Base-by-base conservation (phyloP, 1,140 invertebrate species). In the Arctopsyche grandis region DNA sequence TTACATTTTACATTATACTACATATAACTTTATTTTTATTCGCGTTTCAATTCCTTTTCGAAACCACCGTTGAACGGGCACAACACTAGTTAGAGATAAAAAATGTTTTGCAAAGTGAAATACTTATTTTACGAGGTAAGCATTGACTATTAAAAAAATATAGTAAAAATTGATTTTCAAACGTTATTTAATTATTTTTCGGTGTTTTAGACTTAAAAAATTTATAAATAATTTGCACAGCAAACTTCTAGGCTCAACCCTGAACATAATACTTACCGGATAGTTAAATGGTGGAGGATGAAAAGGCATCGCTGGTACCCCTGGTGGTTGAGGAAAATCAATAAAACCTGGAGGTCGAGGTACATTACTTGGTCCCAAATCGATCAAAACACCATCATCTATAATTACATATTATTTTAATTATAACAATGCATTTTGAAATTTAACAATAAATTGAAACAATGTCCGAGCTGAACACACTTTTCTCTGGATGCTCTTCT, bases 311-410 rank as follows among this genome's bases (percentile, higher is more conserved):
- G 83, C 21, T 0, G 93, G 92, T 83, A 93, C 86, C 7, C 89
- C 73, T 16, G 94, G 94, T 76, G 91, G 89, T 70, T 90, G 89
- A 12, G 94, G 94, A 85, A 90, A 96, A 4, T 93, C 94, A 80
- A 95, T 92, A 85, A 96, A 96, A 0, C 94, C 94, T 0, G 91
- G 90, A n/a, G 94, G 94, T 79, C 91, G 89, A 46, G 91, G 89
- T 9, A 92, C 88, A 85, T 92, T 92, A 81, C 91, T 92, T 66
- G 90, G 89, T 21, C 91, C 91, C 76, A 95, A 89, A 84, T 98
- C 96, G 84, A 98, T 97, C 58, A 98, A 85, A 82, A 96, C 84
- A 46, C 38, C 75, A 26, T 92, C 91, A 87, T 97, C 95, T 44
- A 90, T 82, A 84, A 80, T 80, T 16, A 63, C 63, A 75, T 9